Evolutionary conservation across 35 echinoderm and acorn worm species (phyloP), one percentile per base, ranked within the genome.

Genomic region (Hemicentrotus pulcherrimus): DNA sequence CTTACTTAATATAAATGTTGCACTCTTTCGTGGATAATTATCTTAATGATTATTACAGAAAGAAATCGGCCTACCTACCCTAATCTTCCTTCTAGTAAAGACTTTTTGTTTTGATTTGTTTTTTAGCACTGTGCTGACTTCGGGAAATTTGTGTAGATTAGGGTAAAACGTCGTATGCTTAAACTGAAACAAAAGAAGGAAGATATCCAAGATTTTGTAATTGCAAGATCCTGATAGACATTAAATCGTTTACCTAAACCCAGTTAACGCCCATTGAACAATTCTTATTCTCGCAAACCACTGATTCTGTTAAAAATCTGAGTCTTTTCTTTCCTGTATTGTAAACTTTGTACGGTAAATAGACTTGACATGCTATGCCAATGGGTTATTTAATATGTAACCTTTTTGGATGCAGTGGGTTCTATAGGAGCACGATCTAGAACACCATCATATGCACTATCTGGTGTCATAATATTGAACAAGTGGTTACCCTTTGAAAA

Each of bases 21-120:
- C 65, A 22, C 65, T 78, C 15, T 55, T n/a, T 4, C 65, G 22
- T 78, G 65, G 5, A n/a, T 55, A 55, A 0, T 59, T 78, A 7
- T 78, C 65, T 78, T n/a, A 78, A 78, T 78, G 65, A 78, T n/a
- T 28, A 78, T 78, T 28, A 78, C 65, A 78, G 65, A 78, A n/a
- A 1, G 65, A 28, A 78, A 28, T 59, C 52, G 52, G 50, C 50
- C 9, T 24, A 70, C 50, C 9, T 24, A 70, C 13, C 61, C 61
- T 70, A 0, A 70, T 70, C 14, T 70, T 10, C 61, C 61, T 28
- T n/a, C 65, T 5, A 28, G 19, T 78, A 28, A 59, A 59, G 2
- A 28, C 15, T 28, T 70, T 70, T 15, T 0, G 35, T 41, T 41
- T 41, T 41, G 35, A 1, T 41, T 41, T 41, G 1, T 3, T 41